Percentiles rank a stretch among this genome's conserved stretches.
Conservation (phyloP, 2,113 vertebrate genomes). For the Epinephelus cyanopodus region DNA sequence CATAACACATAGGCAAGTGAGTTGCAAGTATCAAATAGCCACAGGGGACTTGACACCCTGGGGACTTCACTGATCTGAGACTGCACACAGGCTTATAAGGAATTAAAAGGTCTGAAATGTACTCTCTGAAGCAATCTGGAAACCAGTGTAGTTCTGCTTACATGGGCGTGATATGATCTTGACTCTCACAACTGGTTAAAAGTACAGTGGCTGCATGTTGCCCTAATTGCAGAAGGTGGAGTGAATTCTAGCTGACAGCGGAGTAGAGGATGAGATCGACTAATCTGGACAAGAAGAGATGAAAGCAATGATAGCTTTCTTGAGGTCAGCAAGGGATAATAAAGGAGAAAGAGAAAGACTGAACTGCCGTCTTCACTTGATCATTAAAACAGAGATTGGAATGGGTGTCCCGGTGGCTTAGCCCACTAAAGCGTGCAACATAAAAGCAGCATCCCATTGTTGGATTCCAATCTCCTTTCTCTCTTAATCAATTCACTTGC, state of each 20-base stretch:
- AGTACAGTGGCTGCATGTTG: constrained; percentile 25
- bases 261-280: constrained; percentile 31
- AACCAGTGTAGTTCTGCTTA: constrained; percentile 1
- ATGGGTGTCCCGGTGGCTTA: constrained; percentile 36
- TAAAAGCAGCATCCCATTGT: constrained; percentile 43
- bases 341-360: constrained; percentile 49
- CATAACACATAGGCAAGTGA: not conserved
- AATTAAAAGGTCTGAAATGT: constrained; percentile 38
- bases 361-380: constrained; percentile 45
- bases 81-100: constrained; percentile 10
- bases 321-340: constrained; percentile 59
- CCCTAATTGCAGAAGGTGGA: constrained; percentile 51
- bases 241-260: constrained; percentile 13
- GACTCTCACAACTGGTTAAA: constrained; percentile 12
- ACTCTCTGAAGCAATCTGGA: constrained; percentile 7
- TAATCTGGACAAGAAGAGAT: constrained; percentile 59
- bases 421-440: constrained; percentile 46
- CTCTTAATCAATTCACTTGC: not conserved
- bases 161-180: constrained; percentile 13
- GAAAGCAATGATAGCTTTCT: constrained; percentile 63
- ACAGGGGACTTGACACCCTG: not conserved
- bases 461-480: constrained; percentile 1
- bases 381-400: constrained; percentile 67
- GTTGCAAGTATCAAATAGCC: not conserved
- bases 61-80: constrained; percentile 20